Base-by-base conservation (phyloP, 1,140 invertebrate species). In the Caenorhabditis remanei region DNA sequence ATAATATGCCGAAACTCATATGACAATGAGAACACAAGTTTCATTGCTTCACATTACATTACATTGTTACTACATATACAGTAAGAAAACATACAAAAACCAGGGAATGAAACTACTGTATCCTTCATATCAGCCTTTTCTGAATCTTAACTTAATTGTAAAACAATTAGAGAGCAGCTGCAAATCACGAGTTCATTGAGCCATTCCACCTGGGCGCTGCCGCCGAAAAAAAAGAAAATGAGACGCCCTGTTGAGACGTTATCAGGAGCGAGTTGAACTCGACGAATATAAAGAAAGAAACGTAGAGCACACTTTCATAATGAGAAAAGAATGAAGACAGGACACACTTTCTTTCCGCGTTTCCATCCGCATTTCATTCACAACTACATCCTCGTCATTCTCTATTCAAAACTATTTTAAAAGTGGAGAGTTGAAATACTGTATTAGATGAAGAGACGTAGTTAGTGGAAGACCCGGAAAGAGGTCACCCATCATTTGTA, bases 251-350 rank as follows among this genome's bases (percentile, higher is more conserved):
- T 50, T 79, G 43, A 50, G 46, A 53, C 46, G 46, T 79, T 79
- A 79, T 79, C 71, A 79, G 71, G 71, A 32, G 24, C 19, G 21
- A 24, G 6, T 24, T 14, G 71, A 79, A 79, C 71, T 79, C 46
- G 46, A 50, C 71, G 46, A 71, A 71, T 71, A 32, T 71, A 14
- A 43, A n/a, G 14, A 40, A 63, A 32, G 41, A 71, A 32, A 43
- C 65, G 4, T 71, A 71, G 65, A 71, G 65, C 65, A 71, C 65
- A 71, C 40, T 71, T 71, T 71, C 65, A 16, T 19, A 71, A 71
- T 71, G 14, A 8, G 1, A 21, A 63, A 21, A 63, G n/a, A 58
- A 53, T 16, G 50, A 53, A 53, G 9, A 53, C 50, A 58, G 55
- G 19, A 63, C 24, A 63, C 61, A 32, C 21, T 24, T 24, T 32